Evolutionary conservation across 2,888 invertebrate species (phyloP), one percentile per base, ranked within the genome.

Genomic region (Orchesellides sinensis): DNA sequence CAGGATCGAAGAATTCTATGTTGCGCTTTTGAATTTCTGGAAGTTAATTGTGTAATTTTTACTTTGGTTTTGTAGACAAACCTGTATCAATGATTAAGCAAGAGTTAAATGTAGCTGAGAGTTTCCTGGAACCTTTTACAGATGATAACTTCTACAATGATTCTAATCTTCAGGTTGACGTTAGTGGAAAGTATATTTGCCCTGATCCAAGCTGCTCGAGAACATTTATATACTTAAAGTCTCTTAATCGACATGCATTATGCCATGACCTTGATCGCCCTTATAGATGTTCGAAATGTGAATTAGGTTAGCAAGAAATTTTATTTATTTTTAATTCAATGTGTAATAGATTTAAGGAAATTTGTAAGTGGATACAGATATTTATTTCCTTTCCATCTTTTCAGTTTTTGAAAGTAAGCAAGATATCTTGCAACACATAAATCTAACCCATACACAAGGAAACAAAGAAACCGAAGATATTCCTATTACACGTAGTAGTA

Each of bases 171-270:
- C 5, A 27, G 21, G 47, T 23, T 6, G 25, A 17, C 0, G 0
- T 21, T 10, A 63, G 61, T 52, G 79, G 79, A 23, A 61, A 27
- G 35, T 75, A 40, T 29, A 27, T 47, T 5, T 82, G 82, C n/a
- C 79, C 79, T 0, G 49, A 69, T 29, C 29, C 69, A 35, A 61
- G 49, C 4, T 82, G 82, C 27, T 2, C 1, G 3, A 82, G 75
- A 47, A 25, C 56, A 12, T 82, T 74, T 27, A 82, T 69, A 49
- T 49, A 69, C n/a, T 14, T 82, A 10, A 74, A 63, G 27, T 63
- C 61, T 0, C 23, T 82, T 14, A 74, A 82, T 19, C 68, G 68
- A 23, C 82, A 82, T 56, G 73, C 59, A 14, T 25, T 80, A 5
- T 14, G 14, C 0, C 80, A 80, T 23, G 59, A 80, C 6, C 32